Evolutionary conservation across 2,113 vertebrate species (phyloP).

Genomic region (Lonchura striata): DNA sequence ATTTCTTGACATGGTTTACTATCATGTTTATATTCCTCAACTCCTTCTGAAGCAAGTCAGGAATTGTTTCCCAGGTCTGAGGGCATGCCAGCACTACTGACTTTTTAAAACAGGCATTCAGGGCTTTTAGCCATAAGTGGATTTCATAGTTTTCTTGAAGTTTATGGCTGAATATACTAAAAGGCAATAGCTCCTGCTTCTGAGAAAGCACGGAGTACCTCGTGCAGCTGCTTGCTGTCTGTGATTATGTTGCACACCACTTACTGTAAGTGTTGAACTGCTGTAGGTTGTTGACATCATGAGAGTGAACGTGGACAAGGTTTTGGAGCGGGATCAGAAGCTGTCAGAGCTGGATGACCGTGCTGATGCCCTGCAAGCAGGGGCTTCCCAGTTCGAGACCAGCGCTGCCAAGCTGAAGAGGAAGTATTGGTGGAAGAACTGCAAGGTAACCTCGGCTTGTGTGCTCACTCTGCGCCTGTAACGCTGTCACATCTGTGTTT

Average conservation of each 20-base stretch:
- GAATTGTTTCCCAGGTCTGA: background rate
- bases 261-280: background rate
- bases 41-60: background rate
- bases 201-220: background rate
- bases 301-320: conserved; percentile 96
- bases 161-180: background rate
- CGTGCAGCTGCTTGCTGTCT: background rate
- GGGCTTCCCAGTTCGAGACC: conserved; percentile 95
- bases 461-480: background rate
- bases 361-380: conserved; percentile 92
- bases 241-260: background rate
- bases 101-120: background rate
- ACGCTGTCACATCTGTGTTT: background rate
- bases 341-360: conserved; percentile 92
- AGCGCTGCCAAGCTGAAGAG: conserved; percentile 83
- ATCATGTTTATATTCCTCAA: background rate
- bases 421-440: conserved; percentile 86
- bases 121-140: background rate
- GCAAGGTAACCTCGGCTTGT: conserved; percentile 69
- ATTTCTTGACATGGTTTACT: background rate
- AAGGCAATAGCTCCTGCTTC: background rate
- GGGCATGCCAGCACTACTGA: background rate
- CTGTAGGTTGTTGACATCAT: conserved; percentile 94
- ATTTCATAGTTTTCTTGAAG: background rate
- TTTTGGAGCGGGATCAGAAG: conserved; percentile 92